Evolutionary conservation across 2,888 invertebrate genomes (phyloP).

Genomic region (Lobophora halterata): DNA sequence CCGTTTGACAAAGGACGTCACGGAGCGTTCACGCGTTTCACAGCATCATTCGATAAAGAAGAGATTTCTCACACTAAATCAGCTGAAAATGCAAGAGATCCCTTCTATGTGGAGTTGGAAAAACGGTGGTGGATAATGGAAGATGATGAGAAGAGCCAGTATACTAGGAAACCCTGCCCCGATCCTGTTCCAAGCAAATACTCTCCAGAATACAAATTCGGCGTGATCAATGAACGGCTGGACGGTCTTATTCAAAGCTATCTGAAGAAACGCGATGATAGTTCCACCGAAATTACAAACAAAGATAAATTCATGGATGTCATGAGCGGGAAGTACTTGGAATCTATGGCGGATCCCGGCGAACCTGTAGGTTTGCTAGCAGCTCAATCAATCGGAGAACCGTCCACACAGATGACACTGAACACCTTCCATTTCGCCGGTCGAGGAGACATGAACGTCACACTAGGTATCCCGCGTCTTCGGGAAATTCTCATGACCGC

Average conservation of each 20-base stretch:
- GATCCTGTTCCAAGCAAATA: constrained; percentile 87
- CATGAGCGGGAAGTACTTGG: constrained; percentile 88
- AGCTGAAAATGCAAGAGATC: constrained; percentile 76
- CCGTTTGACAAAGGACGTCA: constrained; percentile 64
- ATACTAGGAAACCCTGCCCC: constrained; percentile 81
- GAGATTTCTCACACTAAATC: constrained; percentile 59
- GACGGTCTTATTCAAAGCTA: constrained; percentile 84
- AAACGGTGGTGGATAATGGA: constrained; percentile 84
- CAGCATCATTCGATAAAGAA: constrained; percentile 70
- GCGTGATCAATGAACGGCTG: constrained; percentile 91
- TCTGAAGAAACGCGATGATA: constrained; percentile 64
- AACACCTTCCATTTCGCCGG: constrained; percentile 99
- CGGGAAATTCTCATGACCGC: constrained; percentile 98
- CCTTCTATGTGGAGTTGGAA: constrained; percentile 81
- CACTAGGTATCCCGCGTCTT: constrained; percentile 98
- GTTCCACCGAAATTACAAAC: constrained; percentile 52
- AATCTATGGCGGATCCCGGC: constrained; percentile 91
- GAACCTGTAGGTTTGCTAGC: constrained; percentile 98
- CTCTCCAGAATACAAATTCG: constrained; percentile 88
- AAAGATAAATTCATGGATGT: constrained; percentile 83
- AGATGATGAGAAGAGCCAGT: constrained; percentile 80
- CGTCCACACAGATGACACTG: constrained; percentile 99
- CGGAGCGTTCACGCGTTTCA: constrained; percentile 83
- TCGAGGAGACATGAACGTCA: constrained; percentile 99
- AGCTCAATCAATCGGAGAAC: constrained; percentile 99